Percentiles rank a stretch among this genome's conserved stretches.
These are phyloP conservation scores for Chaetops frenatus DNA, from an alignment of 2,113 vertebrate genomes.

Conservation along the genomic window DNA sequence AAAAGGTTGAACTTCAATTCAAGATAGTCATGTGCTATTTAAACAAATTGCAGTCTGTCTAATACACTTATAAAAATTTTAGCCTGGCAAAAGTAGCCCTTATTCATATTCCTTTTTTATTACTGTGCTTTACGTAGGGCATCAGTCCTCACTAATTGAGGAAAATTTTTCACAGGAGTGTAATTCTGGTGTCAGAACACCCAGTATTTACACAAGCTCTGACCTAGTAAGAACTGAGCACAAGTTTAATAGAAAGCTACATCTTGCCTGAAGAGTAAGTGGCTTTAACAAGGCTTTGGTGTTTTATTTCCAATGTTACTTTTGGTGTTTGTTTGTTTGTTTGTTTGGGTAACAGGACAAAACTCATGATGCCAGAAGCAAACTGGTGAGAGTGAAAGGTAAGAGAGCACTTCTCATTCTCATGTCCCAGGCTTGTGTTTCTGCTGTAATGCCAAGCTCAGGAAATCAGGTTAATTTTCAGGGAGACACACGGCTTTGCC, in stretches of 20 bases:
- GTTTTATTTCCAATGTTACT: not conserved
- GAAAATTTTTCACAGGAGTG: not conserved
- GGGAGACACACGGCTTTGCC: not conserved
- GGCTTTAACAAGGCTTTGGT: not conserved
- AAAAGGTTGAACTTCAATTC: not conserved
- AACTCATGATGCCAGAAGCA: not conserved
- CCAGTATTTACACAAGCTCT: not conserved
- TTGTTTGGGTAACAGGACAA: not conserved
- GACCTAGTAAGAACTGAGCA: not conserved
- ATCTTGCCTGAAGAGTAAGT: not conserved
- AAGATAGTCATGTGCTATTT: not conserved
- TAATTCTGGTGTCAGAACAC: not conserved
- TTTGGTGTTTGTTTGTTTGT: not conserved
- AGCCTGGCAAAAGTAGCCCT: not conserved
- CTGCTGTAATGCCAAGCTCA: not conserved
- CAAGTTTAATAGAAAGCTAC: not conserved
- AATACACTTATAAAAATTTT: not conserved
- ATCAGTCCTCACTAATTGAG: not conserved
- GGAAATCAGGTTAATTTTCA: not conserved
- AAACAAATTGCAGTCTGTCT: not conserved
- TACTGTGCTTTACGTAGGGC: not conserved
- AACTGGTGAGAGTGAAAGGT: not conserved
- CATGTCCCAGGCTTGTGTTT: not conserved
- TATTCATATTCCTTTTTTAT: not conserved
- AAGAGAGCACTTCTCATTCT: not conserved